A percentile compares a stretch with the other conserved stretches of the same genome.
Evolutionary conservation across 1,140 invertebrate genomes (phyloP).

Genomic region (Coenobita brevimanus): DNA sequence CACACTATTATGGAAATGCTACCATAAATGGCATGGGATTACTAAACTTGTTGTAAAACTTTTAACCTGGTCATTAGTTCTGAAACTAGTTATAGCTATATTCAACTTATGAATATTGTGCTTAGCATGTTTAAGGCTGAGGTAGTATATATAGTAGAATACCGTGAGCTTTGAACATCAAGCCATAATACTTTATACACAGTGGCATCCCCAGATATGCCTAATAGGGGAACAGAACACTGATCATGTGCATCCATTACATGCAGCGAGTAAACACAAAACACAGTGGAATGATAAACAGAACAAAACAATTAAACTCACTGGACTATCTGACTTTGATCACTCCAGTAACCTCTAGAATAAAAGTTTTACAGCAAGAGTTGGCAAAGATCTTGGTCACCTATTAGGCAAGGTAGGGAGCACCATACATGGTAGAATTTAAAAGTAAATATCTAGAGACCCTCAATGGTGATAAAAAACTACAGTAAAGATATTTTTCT

Average conservation of each 20-base stretch:
- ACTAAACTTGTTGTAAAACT: constrained; percentile 59
- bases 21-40: constrained; percentile 52
- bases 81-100: constrained; percentile 58
- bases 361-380: constrained; percentile 34
- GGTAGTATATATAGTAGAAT: constrained; percentile 67
- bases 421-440: constrained; percentile 40
- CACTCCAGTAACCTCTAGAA: constrained; percentile 7
- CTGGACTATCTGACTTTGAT: neutral
- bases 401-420: constrained; percentile 61
- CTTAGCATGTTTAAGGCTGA: constrained; percentile 67
- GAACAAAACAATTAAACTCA: too few species aligned
- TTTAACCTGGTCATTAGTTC: constrained; percentile 63
- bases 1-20: constrained; percentile 37
- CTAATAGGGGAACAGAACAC: constrained; percentile 49
- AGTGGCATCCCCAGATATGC: constrained; percentile 51
- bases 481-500: constrained; percentile 36
- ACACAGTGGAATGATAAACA: constrained; percentile 36
- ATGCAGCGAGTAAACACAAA: constrained; percentile 22
- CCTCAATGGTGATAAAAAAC: constrained; percentile 58
- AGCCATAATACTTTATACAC: constrained; percentile 67
- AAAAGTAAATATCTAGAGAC: constrained; percentile 62
- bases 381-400: constrained; percentile 30
- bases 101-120: constrained; percentile 66
- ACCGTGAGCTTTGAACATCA: constrained; percentile 67
- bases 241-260: constrained; percentile 19